Evolutionary conservation across 2,113 vertebrate species (phyloP).

Genomic region (Trinectes maculatus): DNA sequence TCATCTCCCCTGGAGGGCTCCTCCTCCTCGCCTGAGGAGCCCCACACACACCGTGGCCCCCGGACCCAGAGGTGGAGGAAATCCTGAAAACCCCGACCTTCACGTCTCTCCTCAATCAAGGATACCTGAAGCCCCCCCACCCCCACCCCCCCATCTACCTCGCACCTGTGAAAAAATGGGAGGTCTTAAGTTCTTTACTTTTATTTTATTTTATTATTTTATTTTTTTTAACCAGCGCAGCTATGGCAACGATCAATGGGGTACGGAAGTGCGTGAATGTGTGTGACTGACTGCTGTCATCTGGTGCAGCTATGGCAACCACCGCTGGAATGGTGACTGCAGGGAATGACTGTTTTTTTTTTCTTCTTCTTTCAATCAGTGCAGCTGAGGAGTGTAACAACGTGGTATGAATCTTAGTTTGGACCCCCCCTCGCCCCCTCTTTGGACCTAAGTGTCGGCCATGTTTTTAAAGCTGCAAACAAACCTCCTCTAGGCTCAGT

Average conservation of each 20-base stretch:
- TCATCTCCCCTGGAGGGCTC: constrained; percentile 87
- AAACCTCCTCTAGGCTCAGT: constrained; percentile 42
- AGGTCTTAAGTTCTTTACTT: constrained; percentile 66
- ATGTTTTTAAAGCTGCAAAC: constrained; percentile 47
- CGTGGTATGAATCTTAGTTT: constrained; percentile 49
- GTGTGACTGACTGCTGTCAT: constrained; percentile 64
- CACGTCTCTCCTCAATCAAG: constrained; percentile 74
- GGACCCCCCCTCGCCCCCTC: neutral
- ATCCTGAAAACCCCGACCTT: constrained; percentile 81
- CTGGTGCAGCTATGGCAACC: constrained; percentile 73
- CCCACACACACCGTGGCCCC: constrained; percentile 85
- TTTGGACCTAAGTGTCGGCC: constrained; percentile 57
- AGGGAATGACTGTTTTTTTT: constrained; percentile 58
- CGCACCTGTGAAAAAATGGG: constrained; percentile 75
- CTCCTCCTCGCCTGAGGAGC: constrained; percentile 89
- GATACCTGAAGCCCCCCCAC: constrained; percentile 62
- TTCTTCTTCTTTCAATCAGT: constrained; percentile 65
- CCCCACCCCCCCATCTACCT: constrained; percentile 78
- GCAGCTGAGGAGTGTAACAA: constrained; percentile 70
- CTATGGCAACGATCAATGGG: constrained; percentile 73
- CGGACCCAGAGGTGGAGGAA: constrained; percentile 94
- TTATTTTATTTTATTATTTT: constrained; percentile 28
- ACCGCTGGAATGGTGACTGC: constrained; percentile 57
- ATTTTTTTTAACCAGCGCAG: constrained; percentile 63
- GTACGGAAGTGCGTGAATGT: constrained; percentile 65